Base-by-base conservation (phyloP, 2,888 invertebrate genomes). In the Leptinotarsa haldemani region DNA sequence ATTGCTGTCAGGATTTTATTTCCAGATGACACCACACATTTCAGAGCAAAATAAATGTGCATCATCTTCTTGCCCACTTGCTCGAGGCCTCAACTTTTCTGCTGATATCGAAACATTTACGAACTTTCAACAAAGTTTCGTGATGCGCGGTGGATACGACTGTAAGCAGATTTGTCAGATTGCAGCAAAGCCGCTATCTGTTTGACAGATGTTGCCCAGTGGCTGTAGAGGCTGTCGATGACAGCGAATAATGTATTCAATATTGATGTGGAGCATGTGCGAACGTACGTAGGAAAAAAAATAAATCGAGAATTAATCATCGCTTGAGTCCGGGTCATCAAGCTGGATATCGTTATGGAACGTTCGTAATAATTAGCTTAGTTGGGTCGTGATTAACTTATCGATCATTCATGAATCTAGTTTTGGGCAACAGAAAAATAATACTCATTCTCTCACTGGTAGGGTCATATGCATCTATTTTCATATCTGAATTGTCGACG, bases 81-180 rank as follows among this genome's bases (percentile, higher is more conserved):
- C 40, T 12, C 40, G 40, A 40, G 40, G 40, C 40, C 40, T 9
- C 40, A 40, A 12, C 40, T 40, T 40, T 61, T 30, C 40, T 40
- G 40, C 7, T 12, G 40, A 61, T 30, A 40, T 30, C 61, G 30
- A 61, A 30, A 61, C 61, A 15, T 40, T 40, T 3, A 22, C 22
- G 15, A 58, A 58, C 25, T 58, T 25, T 58, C 58, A 20, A 15
- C 12, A n/a, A 61, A 61, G 30, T 61, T 30, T 13, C n/a, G 61
- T n/a, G 40, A 61, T 30, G 61, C 61, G 66, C 71, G 74, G 70
- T 75, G 70, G 79, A 79, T 80, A 80, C 77, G 78, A 75, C 76
- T 79, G 78, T 79, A 80, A 80, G 80, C 77, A 80, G 80, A 82
- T 82, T 82, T 82, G 82, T 82, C 82, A 78, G 69, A 61, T 75